Evolutionary conservation across 1,140 invertebrate genomes (phyloP), one percentile per base, ranked within the genome.

Genomic region (Drosophila burlai): DNA sequence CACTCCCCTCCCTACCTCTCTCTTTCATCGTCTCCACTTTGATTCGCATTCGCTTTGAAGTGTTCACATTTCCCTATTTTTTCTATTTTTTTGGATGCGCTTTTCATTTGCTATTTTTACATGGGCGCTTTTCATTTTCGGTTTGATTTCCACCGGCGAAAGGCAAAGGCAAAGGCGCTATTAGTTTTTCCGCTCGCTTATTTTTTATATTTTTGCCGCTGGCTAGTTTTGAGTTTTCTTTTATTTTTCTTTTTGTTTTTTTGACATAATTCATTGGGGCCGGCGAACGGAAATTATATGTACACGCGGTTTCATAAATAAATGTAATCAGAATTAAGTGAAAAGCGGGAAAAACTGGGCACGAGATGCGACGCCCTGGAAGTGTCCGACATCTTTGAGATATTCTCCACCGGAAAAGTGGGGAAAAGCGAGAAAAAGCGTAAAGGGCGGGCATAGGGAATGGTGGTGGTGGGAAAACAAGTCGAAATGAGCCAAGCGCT

Each of bases 271-370:
- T 86, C 76, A 86, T 80, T 76, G 72, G 36, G 61, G 73, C 63
- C 43, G 52, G 57, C 72, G 45, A 89, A 45, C 83, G 83, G 83
- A 87, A 89, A 83, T 89, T 59, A 67, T 87, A 87, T 87, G 67
- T 87, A 68, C 68, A 77, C 61, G 68, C 62, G 69, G 76, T 74
- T 87, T 83, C 61, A 74, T 71, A 83, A 83, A 82, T 68, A 75
- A 78, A 82, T 73, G 73, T 69, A 78, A 68, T 78, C 65, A 78
- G 66, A 78, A 78, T 50, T 52, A 58, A 72, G 54, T 38, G 52
- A 71, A 71, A 71, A 59, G 36, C 63, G 66, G 29, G 36, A 18
- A 66, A 66, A 72, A 71, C 42, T n/a, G 15, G 46, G 47, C 64
- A 62, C 43, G 66, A 69, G 67, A 71, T 46, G 64, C n/a, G 11